Evolutionary conservation across 2,113 vertebrate genomes (phyloP), one percentile per base, ranked within the genome.

Genomic region (Protomyctophum bolini): DNA sequence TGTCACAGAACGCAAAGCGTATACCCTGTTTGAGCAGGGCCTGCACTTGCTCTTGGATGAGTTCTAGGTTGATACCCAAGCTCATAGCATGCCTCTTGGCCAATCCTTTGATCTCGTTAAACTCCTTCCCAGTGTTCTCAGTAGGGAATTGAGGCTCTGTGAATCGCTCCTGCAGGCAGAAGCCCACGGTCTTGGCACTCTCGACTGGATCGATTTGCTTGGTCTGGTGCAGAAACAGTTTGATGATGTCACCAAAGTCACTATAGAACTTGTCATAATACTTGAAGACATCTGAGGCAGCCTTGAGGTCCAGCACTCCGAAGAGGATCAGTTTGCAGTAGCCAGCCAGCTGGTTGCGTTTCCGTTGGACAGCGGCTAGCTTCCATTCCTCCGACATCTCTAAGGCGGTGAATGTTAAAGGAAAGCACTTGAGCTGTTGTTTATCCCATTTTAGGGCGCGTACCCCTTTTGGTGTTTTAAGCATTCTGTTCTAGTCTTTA

Each of bases 161-260:
- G 28, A 7, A 2, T n/a, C n/a, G n/a, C 96, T 98, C 96, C 81
- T 95, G 94, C 58, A 97, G 91, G 85, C 91, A 93, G 57, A 98
- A 90, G 49, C 96, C 92, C 46, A 98, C 76, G 0, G 92, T 94
- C 75, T 57, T 93, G 66, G 95, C 95, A n/a, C 94, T 96, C 65
- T 91, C 89, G 0, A 90, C 87, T 8, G 92, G 91, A 88, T 82
- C 91, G 51, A 96, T 94, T 60, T 89, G 90, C 67, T 93, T 95
- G 10, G 81, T 87, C 78, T 88, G 93, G 64, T 85, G 95, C 80
- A 98, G 56, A 0, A 91, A 95, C 79, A 96, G 95, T 83, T 96
- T 98, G 75, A 98, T 97, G 83, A 98, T 95, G 83, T 98, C 96
- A 29, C 96, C 96, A 8, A 94, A 98, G 78, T 96, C 94, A 41